Evolutionary conservation across 2,888 invertebrate genomes (phyloP), one percentile per base, ranked within the genome.

Genomic region (Dryocosmus kuriphilus): DNA sequence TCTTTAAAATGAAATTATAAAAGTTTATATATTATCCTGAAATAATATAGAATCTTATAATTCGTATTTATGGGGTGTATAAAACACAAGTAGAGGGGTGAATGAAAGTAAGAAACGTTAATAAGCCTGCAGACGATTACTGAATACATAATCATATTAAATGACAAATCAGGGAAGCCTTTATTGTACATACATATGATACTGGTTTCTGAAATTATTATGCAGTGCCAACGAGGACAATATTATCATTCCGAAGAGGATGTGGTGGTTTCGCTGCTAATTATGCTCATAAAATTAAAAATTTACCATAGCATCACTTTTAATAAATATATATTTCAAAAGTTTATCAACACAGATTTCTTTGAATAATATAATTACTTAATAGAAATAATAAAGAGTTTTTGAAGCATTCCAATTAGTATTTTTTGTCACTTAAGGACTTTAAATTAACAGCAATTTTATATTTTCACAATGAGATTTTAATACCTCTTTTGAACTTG

Each of bases 171-270:
- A n/a, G 51, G 51, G 7, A n/a, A 8, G n/a, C 51, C n/a, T 51
- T 7, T n/a, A 51, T 51, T 51, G 3, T 51, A 51, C n/a, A 9
- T 51, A 51, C n/a, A n/a, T n/a, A n/a, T 41, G 4, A 22, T 51
- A 51, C 51, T 51, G 51, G 9, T n/a, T 51, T n/a, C 51, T n/a
- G 51, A 51, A 51, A 51, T 51, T 51, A 51, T n/a, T 51, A 51
- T 51, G n/a, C n/a, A 51, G 51, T 51, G 51, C n/a, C 51, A 51
- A 51, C n/a, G 51, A 51, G 51, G n/a, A 51, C n/a, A 51, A 51
- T 51, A n/a, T 51, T 51, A 51, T 51, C 51, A 51, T 51, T 51
- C 9, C 8, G n/a, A 51, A 51, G 51, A n/a, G n/a, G 51, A 51
- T 51, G n/a, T n/a, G n/a, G 51, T n/a, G n/a, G n/a, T 51, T 51